phyloP scores from a whole-genome alignment of 1,140 invertebrate genomes.

The Diachasmimorpha longicaudata region DNA sequence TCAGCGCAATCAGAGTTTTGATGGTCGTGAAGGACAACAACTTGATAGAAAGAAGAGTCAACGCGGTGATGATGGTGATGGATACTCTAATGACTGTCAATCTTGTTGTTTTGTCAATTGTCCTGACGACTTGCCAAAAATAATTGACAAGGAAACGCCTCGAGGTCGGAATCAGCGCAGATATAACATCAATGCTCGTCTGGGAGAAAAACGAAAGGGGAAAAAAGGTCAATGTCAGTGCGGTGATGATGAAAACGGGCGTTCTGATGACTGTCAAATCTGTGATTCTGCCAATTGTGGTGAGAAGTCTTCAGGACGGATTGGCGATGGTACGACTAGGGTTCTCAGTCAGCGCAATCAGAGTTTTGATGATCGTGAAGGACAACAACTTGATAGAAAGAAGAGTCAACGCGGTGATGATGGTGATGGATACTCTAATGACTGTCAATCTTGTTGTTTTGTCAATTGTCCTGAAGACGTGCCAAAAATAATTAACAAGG shows the following conservation, averaged over 20 bases:
- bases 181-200: not conserved
- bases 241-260: not conserved
- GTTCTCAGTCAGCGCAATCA: not conserved
- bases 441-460: not conserved
- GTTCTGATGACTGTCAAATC: not conserved
- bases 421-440: not conserved
- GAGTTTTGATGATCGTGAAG: too few relatives aligned
- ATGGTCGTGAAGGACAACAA: too few relatives aligned
- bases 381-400: too few relatives aligned
- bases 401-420: not conserved
- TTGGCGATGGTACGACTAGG: not conserved
- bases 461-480: not conserved
- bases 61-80: not conserved
- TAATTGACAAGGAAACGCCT: not conserved
- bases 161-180: not conserved
- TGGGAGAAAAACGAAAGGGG: too few relatives aligned
- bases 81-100: not conserved
- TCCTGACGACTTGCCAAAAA: not conserved
- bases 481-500: not conserved
- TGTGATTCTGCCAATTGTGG: constrained; percentile 2
- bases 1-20: not conserved
- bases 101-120: constrained; percentile 1
- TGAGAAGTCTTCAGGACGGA: not conserved
- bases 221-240: not conserved
- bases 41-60: too few relatives aligned